These are phyloP conservation scores for Drosophila nr. medialis DNA, from an alignment of 2,888 invertebrate genomes.

Conservation along the genomic window DNA sequence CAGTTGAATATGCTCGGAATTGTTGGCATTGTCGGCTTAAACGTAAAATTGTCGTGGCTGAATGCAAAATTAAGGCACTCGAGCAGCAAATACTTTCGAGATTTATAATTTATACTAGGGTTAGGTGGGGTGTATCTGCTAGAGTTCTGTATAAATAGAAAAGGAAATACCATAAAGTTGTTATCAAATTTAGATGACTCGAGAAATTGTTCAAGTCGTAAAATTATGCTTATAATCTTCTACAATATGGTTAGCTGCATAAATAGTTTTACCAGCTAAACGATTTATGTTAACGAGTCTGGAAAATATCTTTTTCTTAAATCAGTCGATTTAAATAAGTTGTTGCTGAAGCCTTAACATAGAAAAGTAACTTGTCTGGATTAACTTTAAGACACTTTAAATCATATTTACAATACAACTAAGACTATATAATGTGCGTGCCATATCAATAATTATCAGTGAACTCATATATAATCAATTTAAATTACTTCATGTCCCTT, in stretches of 20 bases:
- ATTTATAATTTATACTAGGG: conserved; percentile 2
- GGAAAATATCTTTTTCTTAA: neutral
- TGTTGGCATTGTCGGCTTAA: conserved; percentile 12
- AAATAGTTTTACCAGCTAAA: neutral
- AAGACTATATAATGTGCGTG: neutral
- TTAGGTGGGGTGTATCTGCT: neutral
- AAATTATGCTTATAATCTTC: neutral
- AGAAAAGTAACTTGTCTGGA: neutral
- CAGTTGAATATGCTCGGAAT: conserved; percentile 16
- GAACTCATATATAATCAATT: too few relatives aligned
- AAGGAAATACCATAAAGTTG: neutral
- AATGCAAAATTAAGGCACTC: conserved; percentile 13
- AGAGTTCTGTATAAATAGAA: neutral
- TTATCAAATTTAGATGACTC: neutral
- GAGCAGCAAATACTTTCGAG: conserved; percentile 14
- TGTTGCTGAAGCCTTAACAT: neutral
- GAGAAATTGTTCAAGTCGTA: neutral
- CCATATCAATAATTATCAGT: neutral
- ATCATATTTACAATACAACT: neutral
- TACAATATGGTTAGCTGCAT: neutral
- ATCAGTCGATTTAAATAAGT: neutral
- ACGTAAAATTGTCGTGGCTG: conserved; percentile 10
- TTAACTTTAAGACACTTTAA: neutral
- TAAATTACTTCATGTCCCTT: neutral
- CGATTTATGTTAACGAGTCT: neutral